Conservation (phyloP, 2,888 invertebrate genomes). For the Lordiphosa andalusiaca region DNA sequence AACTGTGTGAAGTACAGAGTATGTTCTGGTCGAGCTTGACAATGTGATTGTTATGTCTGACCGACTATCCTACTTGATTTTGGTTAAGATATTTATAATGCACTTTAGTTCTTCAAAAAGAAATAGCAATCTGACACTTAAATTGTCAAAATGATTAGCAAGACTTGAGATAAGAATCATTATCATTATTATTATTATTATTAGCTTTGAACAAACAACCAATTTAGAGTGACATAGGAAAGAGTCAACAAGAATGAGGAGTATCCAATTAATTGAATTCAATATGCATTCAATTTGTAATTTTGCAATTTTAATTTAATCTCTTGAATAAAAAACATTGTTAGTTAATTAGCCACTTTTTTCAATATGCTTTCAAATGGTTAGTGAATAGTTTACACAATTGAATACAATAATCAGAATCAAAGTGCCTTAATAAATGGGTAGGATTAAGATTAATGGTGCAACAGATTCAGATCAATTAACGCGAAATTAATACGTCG, state of each 20-base stretch:
- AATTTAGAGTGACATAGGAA: constrained; percentile 25
- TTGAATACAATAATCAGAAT: no score
- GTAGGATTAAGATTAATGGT: background rate
- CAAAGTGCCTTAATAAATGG: background rate
- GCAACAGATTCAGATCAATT: background rate
- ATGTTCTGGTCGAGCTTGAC: no score
- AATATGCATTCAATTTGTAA: constrained; percentile 4
- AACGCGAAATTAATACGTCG: no score
- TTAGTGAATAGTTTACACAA: constrained; percentile 4
- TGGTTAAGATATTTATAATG: background rate
- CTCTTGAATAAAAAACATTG: constrained; percentile 5
- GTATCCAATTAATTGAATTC: background rate
- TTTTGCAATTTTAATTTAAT: constrained; percentile 6
- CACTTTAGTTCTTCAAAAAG: constrained; percentile 19
- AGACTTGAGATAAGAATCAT: constrained; percentile 41
- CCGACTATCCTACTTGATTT: background rate
- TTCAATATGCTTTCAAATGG: constrained; percentile 6
- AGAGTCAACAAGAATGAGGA: background rate
- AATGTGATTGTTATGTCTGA: background rate
- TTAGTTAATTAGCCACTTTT: constrained; percentile 11
- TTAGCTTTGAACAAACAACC: background rate
- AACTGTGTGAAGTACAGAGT: no score
- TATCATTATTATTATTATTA: constrained; percentile 12
- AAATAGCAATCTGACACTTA: constrained; percentile 45
- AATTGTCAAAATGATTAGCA: constrained; percentile 51